Percentiles rank a stretch among this genome's conserved stretches.
Evolutionary conservation across 2,888 invertebrate species (phyloP).

Genomic region (Baccha elongata): DNA sequence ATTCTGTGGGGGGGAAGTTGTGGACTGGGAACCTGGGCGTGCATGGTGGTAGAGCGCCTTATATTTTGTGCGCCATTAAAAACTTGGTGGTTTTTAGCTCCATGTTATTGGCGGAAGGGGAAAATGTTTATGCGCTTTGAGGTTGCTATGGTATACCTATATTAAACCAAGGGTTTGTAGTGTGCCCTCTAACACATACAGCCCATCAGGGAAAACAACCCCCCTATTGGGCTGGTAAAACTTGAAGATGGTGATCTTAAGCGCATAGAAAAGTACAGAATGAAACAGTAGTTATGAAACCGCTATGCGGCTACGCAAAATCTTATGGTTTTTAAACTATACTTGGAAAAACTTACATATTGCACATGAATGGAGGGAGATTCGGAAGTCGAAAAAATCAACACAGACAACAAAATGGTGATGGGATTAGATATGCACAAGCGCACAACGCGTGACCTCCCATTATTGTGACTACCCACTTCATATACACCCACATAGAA

Average conservation of each 20-base stretch:
- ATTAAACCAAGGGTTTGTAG: constrained; percentile 1
- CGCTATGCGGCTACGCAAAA: too few species aligned
- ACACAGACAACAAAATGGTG: constrained; percentile 55
- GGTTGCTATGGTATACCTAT: constrained; percentile 29
- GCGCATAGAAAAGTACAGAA: too few species aligned
- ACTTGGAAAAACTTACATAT: too few species aligned
- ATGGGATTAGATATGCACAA: constrained; percentile 60
- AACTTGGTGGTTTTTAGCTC: constrained; percentile 14
- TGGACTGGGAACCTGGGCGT: too few species aligned
- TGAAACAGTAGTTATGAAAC: too few species aligned
- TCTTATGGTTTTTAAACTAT: too few species aligned
- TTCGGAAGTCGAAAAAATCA: not conserved
- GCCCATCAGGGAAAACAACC: not conserved
- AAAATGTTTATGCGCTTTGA: constrained; percentile 17
- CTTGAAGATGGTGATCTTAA: not conserved
- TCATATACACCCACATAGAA: constrained; percentile 20
- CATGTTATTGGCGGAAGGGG: not conserved
- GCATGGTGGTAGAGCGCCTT: too few species aligned
- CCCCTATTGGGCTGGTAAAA: not conserved
- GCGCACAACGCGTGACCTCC: constrained; percentile 59
- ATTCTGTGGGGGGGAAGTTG: constrained; percentile 35
- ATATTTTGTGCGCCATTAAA: constrained; percentile 16
- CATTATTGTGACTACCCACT: constrained; percentile 50
- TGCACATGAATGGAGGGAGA: too few species aligned
- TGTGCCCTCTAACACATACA: constrained; percentile 23